These are phyloP conservation scores for Criorhina ranunculi DNA, from an alignment of 2,888 invertebrate genomes.

Conservation along the genomic window DNA sequence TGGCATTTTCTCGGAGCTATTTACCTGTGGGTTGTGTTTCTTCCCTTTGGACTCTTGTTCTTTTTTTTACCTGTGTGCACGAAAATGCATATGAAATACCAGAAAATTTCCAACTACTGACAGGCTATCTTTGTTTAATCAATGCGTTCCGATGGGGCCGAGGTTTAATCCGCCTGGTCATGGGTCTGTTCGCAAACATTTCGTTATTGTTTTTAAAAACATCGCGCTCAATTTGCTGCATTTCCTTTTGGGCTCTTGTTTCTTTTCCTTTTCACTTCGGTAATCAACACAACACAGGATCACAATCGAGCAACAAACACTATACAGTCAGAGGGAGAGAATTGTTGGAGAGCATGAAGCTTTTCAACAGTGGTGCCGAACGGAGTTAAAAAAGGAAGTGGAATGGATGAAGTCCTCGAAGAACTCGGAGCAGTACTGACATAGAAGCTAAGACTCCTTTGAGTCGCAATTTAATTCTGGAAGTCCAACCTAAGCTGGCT, in stretches of 20 bases:
- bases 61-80: slow-evolving; percentile 11
- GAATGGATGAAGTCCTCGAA: no score
- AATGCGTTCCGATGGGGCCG: slow-evolving; percentile 12
- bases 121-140: slow-evolving; percentile 29
- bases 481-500: no score
- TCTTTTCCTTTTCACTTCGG: not conserved
- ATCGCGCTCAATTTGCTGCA: not conserved
- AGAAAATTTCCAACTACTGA: slow-evolving; percentile 11
- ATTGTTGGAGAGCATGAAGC: no score
- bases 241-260: not conserved
- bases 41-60: not conserved
- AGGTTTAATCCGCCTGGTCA: not conserved
- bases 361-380: no score
- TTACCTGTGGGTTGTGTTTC: slow-evolving; percentile 12
- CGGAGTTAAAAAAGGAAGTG: no score
- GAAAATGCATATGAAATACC: slow-evolving; percentile 33
- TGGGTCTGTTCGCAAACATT: slow-evolving; percentile 1
- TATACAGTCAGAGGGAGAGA: no score
- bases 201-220: slow-evolving; percentile 11
- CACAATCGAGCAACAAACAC: no score
- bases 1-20: slow-evolving; percentile 33
- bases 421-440: no score
- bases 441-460: no score
- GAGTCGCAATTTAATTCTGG: no score
- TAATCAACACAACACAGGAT: not conserved